Conservation (phyloP, 2,797 vertebrate species). For the Lacerta agilis region DNA sequence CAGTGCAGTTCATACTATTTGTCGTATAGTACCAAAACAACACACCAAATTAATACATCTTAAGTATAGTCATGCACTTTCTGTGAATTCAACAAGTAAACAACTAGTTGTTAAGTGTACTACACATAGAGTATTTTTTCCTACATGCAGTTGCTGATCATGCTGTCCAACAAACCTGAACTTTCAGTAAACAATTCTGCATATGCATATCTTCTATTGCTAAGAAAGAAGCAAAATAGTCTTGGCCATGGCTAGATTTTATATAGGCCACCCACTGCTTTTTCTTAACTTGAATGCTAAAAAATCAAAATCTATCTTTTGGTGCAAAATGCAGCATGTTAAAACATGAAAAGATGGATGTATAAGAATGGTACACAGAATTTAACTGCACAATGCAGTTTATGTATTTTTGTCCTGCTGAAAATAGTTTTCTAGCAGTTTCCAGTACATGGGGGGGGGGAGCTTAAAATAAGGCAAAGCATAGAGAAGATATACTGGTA, state of each 20-base stretch:
- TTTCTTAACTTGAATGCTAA: conserved; percentile 41
- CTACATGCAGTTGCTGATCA: background rate
- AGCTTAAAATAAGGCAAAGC: conserved; percentile 14
- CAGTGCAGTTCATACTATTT: background rate
- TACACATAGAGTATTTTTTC: background rate
- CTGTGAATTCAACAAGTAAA: background rate
- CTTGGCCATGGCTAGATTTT: conserved; percentile 16
- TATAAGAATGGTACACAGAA: background rate
- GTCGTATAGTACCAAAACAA: background rate
- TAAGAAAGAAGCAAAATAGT: background rate
- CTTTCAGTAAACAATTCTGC: background rate
- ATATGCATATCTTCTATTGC: conserved; percentile 5
- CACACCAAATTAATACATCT: background rate
- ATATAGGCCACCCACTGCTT: background rate
- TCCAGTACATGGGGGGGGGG: conserved; percentile 7
- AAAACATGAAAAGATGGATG: background rate
- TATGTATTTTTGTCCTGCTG: conserved; percentile 28
- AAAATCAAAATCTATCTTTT: conserved; percentile 9
- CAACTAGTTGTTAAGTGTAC: conserved; percentile 11
- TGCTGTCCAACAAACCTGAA: rapidly evolving
- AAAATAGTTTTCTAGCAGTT: background rate
- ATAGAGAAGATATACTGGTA: background rate
- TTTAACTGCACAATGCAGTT: background rate
- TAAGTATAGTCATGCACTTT: rapidly evolving
- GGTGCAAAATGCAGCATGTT: background rate